phyloP scores from a whole-genome alignment of 64 coral and sea anemone genomes.

The Trachythela sp. region DNA sequence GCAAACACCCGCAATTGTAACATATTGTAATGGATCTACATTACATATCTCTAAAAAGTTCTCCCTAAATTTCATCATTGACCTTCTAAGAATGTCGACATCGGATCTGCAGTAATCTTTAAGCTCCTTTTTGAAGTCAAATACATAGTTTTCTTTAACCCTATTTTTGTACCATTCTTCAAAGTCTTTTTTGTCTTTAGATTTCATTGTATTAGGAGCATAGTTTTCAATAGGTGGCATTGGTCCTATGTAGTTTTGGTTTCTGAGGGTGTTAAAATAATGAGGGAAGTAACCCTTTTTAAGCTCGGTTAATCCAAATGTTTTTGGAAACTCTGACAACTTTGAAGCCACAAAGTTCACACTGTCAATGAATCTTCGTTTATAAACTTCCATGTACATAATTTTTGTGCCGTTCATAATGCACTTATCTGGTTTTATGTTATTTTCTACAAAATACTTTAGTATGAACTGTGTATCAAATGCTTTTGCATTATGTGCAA shows the following conservation, averaged over 20 bases:
- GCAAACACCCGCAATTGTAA: conserved; percentile 13
- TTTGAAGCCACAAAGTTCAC: too few relatives aligned
- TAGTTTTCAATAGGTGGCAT: conserved; percentile 26
- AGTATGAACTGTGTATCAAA: background rate
- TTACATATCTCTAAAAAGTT: background rate
- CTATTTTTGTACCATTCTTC: conserved; percentile 27
- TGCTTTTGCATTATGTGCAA: background rate
- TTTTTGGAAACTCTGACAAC: too few relatives aligned
- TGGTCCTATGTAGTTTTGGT: conserved; percentile 33
- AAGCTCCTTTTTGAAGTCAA: too few relatives aligned
- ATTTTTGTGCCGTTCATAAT: too few relatives aligned
- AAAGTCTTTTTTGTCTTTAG: background rate
- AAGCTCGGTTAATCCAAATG: too few relatives aligned
- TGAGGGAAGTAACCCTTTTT: too few relatives aligned
- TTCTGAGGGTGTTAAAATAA: conserved; percentile 29
- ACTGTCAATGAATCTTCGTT: too few relatives aligned
- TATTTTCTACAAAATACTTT: too few relatives aligned
- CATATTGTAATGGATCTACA: background rate
- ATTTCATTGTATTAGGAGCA: conserved; percentile 35
- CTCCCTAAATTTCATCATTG: background rate
- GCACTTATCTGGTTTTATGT: too few relatives aligned
- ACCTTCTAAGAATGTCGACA: conserved; percentile 30
- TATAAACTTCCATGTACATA: too few relatives aligned
- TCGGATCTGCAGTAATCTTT: too few relatives aligned
- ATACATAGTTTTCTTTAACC: background rate